Conservation (phyloP, 2,888 invertebrate genomes). For the Lamellibrachia satsuma region DNA sequence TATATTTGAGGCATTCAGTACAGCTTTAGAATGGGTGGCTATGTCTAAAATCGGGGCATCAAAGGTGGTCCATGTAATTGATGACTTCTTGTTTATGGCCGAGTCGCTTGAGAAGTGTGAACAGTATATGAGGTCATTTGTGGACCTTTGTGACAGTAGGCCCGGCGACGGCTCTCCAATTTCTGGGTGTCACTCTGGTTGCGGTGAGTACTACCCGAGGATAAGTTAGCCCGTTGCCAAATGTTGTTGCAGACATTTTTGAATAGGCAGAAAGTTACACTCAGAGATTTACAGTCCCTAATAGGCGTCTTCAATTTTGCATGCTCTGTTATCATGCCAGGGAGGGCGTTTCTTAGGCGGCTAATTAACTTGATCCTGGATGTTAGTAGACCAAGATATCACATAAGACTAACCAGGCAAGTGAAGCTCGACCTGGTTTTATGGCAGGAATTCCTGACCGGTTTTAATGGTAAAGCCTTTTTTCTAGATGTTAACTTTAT, state of each 20-base stretch:
- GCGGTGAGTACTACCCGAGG: neutral
- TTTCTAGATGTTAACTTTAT: too few species aligned
- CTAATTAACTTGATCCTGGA: neutral
- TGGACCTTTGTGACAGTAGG: neutral
- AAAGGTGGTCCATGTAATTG: neutral
- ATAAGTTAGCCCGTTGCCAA: neutral
- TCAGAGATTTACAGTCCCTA: neutral
- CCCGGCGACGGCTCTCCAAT: neutral
- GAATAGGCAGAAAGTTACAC: neutral
- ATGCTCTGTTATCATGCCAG: neutral
- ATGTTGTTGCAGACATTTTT: neutral
- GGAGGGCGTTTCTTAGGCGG: neutral
- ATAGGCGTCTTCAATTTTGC: neutral
- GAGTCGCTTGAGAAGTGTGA: neutral
- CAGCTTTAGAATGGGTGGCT: neutral
- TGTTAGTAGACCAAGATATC: neutral
- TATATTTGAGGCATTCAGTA: neutral
- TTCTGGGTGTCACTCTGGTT: neutral
- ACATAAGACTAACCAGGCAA: neutral
- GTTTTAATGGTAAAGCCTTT: too few species aligned
- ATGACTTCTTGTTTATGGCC: neutral
- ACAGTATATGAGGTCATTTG: neutral
- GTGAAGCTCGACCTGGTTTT: neutral
- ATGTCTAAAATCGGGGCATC: neutral
- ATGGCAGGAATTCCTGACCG: too few species aligned